Conservation (phyloP, 2,888 invertebrate genomes). For the Loripinus fragilis region DNA sequence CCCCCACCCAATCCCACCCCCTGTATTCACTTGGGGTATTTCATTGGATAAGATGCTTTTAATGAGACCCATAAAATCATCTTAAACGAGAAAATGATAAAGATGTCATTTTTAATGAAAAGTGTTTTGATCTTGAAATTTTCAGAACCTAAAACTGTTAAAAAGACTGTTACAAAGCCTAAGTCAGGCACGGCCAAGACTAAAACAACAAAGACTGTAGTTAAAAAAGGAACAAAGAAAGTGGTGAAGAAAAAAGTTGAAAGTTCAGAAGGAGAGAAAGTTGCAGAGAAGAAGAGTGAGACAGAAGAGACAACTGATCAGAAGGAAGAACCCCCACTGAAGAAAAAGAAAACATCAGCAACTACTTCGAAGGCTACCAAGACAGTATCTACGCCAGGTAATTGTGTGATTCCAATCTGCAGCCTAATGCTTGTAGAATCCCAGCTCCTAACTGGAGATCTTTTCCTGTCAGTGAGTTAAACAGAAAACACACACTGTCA, state of each 20-base stretch:
- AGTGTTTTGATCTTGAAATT: no score
- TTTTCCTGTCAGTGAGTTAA: no score
- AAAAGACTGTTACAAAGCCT: slow-evolving; percentile 55
- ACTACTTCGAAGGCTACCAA: background rate
- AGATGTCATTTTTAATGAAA: no score
- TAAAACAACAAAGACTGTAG: background rate
- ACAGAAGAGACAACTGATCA: slow-evolving; percentile 11
- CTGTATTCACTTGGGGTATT: no score
- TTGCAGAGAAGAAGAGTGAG: slow-evolving; percentile 29
- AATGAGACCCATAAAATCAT: no score
- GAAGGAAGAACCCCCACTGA: slow-evolving; percentile 27
- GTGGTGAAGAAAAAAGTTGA: slow-evolving; percentile 54
- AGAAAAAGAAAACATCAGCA: background rate
- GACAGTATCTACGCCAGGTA: background rate
- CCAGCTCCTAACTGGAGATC: no score
- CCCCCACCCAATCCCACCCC: no score
- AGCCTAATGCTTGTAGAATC: no score
- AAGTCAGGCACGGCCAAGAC: slow-evolving; percentile 46
- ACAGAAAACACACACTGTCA: no score
- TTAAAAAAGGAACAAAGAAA: slow-evolving; percentile 36
- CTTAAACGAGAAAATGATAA: no score
- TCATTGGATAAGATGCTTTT: no score
- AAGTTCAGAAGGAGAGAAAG: slow-evolving; percentile 38
- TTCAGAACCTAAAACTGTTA: slow-evolving; percentile 23
- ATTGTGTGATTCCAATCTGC: background rate